Percentiles rank a stretch among this genome's conserved stretches.
Conservation (phyloP, 2,113 vertebrate species). For the Guaruba guarouba region DNA sequence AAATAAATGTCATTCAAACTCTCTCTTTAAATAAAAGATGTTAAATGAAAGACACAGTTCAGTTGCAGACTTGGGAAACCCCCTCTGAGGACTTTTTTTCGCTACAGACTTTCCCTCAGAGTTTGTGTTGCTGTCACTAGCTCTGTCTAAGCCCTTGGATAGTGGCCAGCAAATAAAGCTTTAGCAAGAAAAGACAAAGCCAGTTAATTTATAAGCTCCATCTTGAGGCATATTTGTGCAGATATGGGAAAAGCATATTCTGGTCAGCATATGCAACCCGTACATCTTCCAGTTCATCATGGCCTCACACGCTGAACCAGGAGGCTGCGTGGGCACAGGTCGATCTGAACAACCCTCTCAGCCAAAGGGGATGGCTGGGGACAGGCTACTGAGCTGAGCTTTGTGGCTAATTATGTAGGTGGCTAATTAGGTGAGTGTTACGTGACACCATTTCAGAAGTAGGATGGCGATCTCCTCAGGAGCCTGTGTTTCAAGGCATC, state of each 20-base stretch:
- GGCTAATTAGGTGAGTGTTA: neutral
- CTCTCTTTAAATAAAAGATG: neutral
- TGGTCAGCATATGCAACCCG: neutral
- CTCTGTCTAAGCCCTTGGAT: neutral
- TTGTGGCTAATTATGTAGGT: neutral
- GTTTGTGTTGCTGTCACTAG: neutral
- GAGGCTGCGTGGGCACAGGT: fast-evolving
- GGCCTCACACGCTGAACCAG: neutral
- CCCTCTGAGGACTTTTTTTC: neutral
- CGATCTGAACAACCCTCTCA: neutral
- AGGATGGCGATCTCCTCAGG: neutral
- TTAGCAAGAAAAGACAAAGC: neutral
- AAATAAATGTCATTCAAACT: neutral
- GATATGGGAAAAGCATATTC: neutral
- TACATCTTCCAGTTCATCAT: neutral
- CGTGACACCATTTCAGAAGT: neutral
- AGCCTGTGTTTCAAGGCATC: neutral
- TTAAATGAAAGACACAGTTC: neutral
- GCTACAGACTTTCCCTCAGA: neutral
- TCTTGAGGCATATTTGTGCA: neutral
- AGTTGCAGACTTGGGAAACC: neutral
- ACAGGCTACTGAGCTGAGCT: neutral
- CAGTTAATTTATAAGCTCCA: neutral
- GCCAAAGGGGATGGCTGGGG: neutral
- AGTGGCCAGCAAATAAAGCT: neutral